Evolutionary conservation across 2,888 invertebrate species (phyloP), one percentile per base, ranked within the genome.

Genomic region (Phymatocera aterrima): DNA sequence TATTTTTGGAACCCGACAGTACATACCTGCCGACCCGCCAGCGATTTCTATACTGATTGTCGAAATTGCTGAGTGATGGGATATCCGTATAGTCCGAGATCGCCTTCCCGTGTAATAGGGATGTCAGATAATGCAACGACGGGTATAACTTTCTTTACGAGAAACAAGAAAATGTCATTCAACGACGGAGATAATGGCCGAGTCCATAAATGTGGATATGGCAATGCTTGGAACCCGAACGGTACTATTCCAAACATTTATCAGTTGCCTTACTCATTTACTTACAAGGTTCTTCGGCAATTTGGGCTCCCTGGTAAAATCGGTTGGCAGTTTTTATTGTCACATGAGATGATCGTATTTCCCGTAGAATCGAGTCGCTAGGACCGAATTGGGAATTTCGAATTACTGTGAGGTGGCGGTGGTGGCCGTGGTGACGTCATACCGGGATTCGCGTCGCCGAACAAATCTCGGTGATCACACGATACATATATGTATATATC

Each of bases 311-410:
- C 40, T 15, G 21, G 37, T 2, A 24, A 65, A 65, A 65, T 65
- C 68, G 28, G 46, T 4, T 68, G 8, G 37, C 34, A n/a, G 61
- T 64, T 64, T 64, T 64, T 34, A 37, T 64, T 64, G 18, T 34
- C 61, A 37, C 31, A n/a, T n/a, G 15, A 10, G 37, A 18, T 37
- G 37, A 64, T 64, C 61, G 37, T 3, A 37, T n/a, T 31, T 60
- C 2, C 18, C n/a, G 6, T 2, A 64, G n/a, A 31, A 34, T 64
- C 12, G 57, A 57, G 24, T 28, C 34, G 18, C n/a, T 34, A 8
- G 1, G 37, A 64, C 37, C 61, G 10, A 64, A 64, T 64, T 18
- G 37, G n/a, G 10, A 18, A 64, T 37, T 37, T 18, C n/a, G 3
- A 34, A 64, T 24, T 57, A 24, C 24, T 57, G 15, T 3, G 57